Conservation (phyloP, 2,888 invertebrate genomes). For the Auanema freiburgensis region DNA sequence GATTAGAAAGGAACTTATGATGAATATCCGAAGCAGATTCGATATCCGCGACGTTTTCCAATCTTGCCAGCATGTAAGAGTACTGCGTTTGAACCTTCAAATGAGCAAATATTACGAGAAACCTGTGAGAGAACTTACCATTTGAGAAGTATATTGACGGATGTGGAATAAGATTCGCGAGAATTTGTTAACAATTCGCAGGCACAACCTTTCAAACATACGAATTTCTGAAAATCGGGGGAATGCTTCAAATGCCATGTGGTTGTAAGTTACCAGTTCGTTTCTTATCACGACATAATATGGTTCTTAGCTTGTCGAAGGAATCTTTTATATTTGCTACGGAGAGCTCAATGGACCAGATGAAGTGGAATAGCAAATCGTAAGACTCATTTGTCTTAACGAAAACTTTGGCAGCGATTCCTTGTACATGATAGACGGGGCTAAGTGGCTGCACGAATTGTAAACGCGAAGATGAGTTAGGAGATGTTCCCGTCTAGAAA, state of each 20-base stretch:
- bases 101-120: not conserved
- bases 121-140: constrained; percentile 5
- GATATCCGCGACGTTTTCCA: constrained; percentile 7
- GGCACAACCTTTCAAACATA: no score
- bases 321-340: constrained; percentile 2
- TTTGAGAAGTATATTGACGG: constrained; percentile 12
- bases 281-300: not conserved
- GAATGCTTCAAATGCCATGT: no score
- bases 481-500: constrained; percentile 27
- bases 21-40: constrained; percentile 13
- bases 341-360: constrained; percentile 39
- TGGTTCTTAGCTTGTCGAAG: not conserved
- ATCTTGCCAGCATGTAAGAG: constrained; percentile 4
- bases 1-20: constrained; percentile 5
- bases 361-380: constrained; percentile 37
- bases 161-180: constrained; percentile 13
- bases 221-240: no score
- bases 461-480: constrained; percentile 32
- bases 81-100: constrained; percentile 10
- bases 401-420: constrained; percentile 12
- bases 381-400: constrained; percentile 17
- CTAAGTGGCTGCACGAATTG: constrained; percentile 36
- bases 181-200: not conserved
- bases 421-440: constrained; percentile 15
- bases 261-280: no score